Conservation (phyloP, 2,888 invertebrate genomes). For the Lasiommata megera region DNA sequence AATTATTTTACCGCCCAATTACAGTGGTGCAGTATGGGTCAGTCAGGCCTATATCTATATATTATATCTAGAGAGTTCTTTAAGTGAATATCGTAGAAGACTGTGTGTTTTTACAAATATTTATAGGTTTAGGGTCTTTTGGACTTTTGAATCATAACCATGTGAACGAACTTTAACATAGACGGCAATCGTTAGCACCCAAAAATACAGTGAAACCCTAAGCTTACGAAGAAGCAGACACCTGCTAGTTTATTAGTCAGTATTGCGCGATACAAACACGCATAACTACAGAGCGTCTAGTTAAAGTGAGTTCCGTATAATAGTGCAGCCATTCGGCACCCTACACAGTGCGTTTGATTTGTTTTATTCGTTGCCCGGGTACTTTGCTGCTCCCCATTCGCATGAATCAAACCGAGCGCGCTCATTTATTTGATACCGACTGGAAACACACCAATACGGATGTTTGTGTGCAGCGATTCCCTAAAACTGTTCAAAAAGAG, state of each 20-base stretch:
- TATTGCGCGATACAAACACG: neutral
- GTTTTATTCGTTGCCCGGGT: slow-evolving; percentile 72
- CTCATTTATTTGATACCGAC: slow-evolving; percentile 76
- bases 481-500: slow-evolving; percentile 11
- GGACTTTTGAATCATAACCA: too few relatives aligned
- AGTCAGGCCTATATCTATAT: too few relatives aligned
- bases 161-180: too few relatives aligned
- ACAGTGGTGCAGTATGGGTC: too few relatives aligned
- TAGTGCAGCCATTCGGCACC: slow-evolving; percentile 35
- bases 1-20: too few relatives aligned
- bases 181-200: too few relatives aligned
- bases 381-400: slow-evolving; percentile 70
- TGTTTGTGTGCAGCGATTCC: slow-evolving; percentile 11
- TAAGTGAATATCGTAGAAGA: too few relatives aligned
- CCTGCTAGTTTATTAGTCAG: slow-evolving; percentile 6
- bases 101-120: too few relatives aligned
- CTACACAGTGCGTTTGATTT: slow-evolving; percentile 57
- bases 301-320: slow-evolving; percentile 26
- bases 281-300: slow-evolving; percentile 17
- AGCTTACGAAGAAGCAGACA: slow-evolving; percentile 1
- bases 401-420: slow-evolving; percentile 76
- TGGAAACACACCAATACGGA: slow-evolving; percentile 51
- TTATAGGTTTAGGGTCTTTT: too few relatives aligned
- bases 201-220: too few relatives aligned
- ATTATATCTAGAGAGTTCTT: too few relatives aligned